Conservation (phyloP, 2,113 vertebrate genomes). For the Nematolebias whitei region DNA sequence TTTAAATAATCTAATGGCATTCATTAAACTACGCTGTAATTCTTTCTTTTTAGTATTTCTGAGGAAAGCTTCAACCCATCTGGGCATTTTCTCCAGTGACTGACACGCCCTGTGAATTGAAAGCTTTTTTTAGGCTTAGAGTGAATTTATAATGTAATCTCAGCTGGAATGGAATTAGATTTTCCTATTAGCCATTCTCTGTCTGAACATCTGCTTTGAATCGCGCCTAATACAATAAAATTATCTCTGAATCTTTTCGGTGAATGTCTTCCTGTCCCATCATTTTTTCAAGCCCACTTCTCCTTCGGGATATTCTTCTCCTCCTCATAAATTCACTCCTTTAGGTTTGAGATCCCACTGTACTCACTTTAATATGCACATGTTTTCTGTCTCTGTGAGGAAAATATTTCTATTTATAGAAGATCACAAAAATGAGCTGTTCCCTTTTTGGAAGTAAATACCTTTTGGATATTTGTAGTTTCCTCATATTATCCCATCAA, state of each 20-base stretch:
- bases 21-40: not conserved
- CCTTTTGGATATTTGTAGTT: not conserved
- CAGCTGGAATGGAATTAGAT: slow-evolving; percentile 58
- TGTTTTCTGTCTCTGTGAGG: not conserved
- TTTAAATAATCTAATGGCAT: not conserved
- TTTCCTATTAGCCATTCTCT: slow-evolving; percentile 61
- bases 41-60: slow-evolving; percentile 19
- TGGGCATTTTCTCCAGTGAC: slow-evolving; percentile 31
- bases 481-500: not conserved
- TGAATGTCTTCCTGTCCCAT: slow-evolving; percentile 18
- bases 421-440: not conserved
- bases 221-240: slow-evolving; percentile 50
- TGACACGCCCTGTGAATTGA: slow-evolving; percentile 51
- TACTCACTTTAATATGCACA: not conserved
- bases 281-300: slow-evolving; percentile 20
- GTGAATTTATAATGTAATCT: slow-evolving; percentile 63
- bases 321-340: not conserved
- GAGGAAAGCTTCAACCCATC: slow-evolving; percentile 26
- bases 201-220: slow-evolving; percentile 63
- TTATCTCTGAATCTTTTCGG: slow-evolving; percentile 34
- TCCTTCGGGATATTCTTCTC: slow-evolving; percentile 9
- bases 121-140: slow-evolving; percentile 51
- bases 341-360: not conserved
- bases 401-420: not conserved
- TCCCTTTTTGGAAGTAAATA: not conserved